Percentiles rank a stretch among this genome's conserved stretches.
These are phyloP conservation scores for Philypnodon macrostomus DNA, from an alignment of 2,797 vertebrate species.

Conservation along the genomic window DNA sequence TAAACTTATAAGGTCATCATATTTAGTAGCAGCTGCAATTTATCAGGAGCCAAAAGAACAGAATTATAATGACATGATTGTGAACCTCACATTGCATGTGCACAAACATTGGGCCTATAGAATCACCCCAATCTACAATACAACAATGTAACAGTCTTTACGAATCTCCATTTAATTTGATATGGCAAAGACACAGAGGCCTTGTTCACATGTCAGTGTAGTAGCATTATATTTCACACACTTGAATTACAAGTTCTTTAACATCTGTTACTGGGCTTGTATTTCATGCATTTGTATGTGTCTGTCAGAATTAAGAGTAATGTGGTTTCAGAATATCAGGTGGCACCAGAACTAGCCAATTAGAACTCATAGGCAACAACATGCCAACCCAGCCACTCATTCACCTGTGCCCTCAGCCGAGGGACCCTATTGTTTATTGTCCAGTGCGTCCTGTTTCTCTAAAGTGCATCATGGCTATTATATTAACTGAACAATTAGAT, in stretches of 20 bases:
- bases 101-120: too few species aligned
- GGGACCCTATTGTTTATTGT: conserved; percentile 31
- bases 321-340: conserved; percentile 30
- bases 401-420: conserved; percentile 17
- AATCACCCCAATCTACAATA: too few species aligned
- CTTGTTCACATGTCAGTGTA: conserved; percentile 3
- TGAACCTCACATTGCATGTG: too few species aligned
- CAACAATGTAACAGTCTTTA: too few species aligned
- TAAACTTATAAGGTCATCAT: too few species aligned
- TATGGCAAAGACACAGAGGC: conserved; percentile 6
- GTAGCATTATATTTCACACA: conserved; percentile 16
- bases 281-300: conserved; percentile 47
- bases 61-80: too few species aligned
- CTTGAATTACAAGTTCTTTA: conserved; percentile 40
- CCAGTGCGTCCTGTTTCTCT: conserved; percentile 31
- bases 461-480: conserved; percentile 23
- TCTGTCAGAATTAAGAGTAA: conserved; percentile 23
- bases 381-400: conserved; percentile 28
- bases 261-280: conserved; percentile 48
- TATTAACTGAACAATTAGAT: conserved; percentile 35
- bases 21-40: too few species aligned
- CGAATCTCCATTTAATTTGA: not conserved
- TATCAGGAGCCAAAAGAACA: too few species aligned
- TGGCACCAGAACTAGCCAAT: conserved; percentile 23
- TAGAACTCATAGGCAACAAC: conserved; percentile 26